Conservation (phyloP, 2,888 invertebrate species). For the Lepidochitona cinerea region DNA sequence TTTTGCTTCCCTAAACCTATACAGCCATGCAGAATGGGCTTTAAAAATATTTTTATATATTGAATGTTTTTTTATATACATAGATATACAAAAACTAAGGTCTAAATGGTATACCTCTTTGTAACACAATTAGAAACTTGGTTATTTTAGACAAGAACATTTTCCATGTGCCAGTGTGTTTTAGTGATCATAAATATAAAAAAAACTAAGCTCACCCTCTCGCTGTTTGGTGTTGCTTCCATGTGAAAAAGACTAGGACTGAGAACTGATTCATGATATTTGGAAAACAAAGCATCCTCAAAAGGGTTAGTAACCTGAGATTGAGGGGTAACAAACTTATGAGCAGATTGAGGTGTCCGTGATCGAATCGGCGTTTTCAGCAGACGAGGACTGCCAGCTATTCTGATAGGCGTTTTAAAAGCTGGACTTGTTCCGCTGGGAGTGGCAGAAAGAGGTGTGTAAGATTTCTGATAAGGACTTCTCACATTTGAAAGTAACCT, state of each 20-base stretch:
- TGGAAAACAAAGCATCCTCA: slow-evolving; percentile 48
- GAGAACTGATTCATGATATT: slow-evolving; percentile 54
- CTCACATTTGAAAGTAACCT: neutral
- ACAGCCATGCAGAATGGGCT: too few relatives aligned
- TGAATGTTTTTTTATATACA: too few relatives aligned
- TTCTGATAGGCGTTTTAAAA: slow-evolving; percentile 38
- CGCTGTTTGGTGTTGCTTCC: slow-evolving; percentile 48
- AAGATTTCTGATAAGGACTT: slow-evolving; percentile 17
- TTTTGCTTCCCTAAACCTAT: too few relatives aligned
- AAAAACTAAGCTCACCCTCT: too few relatives aligned
- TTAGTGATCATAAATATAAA: too few relatives aligned
- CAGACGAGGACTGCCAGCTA: neutral
- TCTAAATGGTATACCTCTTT: too few relatives aligned
- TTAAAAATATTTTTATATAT: too few relatives aligned
- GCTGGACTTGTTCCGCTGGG: slow-evolving; percentile 27
- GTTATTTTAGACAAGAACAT: too few relatives aligned
- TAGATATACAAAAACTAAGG: too few relatives aligned
- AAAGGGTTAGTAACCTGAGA: slow-evolving; percentile 55
- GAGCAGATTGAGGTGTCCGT: slow-evolving; percentile 5
- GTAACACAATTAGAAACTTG: too few relatives aligned
- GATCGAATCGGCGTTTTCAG: neutral
- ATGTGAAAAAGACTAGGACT: slow-evolving; percentile 63
- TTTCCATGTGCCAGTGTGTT: too few relatives aligned
- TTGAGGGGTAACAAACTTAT: slow-evolving; percentile 37
- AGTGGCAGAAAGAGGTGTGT: slow-evolving; percentile 39